Evolutionary conservation across 2,113 vertebrate species (phyloP).

Genomic region (Hepsetus odoe): DNA sequence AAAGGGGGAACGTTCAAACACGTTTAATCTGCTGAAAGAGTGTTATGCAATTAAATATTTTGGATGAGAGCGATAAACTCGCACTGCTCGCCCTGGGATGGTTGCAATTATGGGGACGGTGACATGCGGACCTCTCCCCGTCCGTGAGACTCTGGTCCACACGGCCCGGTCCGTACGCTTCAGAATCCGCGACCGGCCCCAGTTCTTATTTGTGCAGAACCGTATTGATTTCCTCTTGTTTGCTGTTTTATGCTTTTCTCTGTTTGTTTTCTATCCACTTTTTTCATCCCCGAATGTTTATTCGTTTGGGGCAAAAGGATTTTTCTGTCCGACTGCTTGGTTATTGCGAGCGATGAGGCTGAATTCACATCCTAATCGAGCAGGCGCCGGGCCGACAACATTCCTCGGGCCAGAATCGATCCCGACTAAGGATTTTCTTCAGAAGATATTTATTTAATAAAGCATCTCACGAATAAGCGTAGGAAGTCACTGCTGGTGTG

Average conservation of each 20-base stretch:
- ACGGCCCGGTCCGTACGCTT: background rate
- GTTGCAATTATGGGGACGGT: slow-evolving; percentile 41
- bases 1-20: background rate
- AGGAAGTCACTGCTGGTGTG: background rate
- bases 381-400: background rate
- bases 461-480: background rate
- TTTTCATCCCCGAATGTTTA: slow-evolving; percentile 11
- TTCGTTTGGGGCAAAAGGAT: slow-evolving; percentile 25
- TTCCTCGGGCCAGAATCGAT: background rate
- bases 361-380: background rate
- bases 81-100: slow-evolving; percentile 12
- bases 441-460: slow-evolving; percentile 5
- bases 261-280: slow-evolving; percentile 9
- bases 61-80: slow-evolving; percentile 44
- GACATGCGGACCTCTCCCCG: slow-evolving; percentile 14
- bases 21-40: slow-evolving; percentile 44
- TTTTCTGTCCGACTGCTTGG: no score
- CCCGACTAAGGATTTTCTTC: background rate
- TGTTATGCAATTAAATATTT: slow-evolving; percentile 44
- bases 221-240: background rate
- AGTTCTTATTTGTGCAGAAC: slow-evolving; percentile 6
- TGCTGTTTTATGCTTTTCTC: slow-evolving; percentile 1
- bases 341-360: slow-evolving; percentile 4
- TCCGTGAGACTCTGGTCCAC: background rate
- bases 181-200: no score